Evolutionary conservation across 2,888 invertebrate genomes (phyloP).

Genomic region (Ormyrus nitidulus): DNA sequence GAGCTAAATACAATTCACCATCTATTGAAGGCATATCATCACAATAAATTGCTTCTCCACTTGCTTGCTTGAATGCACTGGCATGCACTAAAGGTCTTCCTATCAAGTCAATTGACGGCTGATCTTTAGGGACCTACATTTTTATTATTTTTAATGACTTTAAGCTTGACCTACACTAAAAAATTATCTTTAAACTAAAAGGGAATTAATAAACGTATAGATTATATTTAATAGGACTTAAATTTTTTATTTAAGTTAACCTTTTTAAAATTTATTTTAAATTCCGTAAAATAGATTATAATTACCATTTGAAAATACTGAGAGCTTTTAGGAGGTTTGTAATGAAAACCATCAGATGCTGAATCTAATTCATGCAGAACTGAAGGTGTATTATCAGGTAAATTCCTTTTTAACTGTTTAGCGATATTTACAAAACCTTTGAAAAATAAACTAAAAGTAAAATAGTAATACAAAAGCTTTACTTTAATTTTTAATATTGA

Average conservation of each 20-base stretch:
- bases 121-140: conserved; percentile 76
- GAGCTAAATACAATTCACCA: conserved; percentile 87
- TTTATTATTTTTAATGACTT: neutral
- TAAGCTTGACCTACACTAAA: neutral
- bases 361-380: conserved; percentile 68
- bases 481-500: neutral
- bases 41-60: conserved; percentile 94
- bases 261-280: neutral
- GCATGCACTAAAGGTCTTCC: conserved; percentile 88
- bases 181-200: neutral
- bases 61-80: conserved; percentile 91
- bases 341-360: conserved; percentile 77
- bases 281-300: neutral
- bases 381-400: conserved; percentile 55
- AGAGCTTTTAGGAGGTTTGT: conserved; percentile 79
- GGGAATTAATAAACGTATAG: neutral
- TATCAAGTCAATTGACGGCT: conserved; percentile 83
- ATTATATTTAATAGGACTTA: no score
- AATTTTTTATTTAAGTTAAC: neutral
- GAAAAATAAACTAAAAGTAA: conserved; percentile 79
- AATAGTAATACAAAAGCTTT: no score
- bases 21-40: conserved; percentile 89
- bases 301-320: conserved; percentile 79
- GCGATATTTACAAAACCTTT: conserved; percentile 80
- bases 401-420: conserved; percentile 71